phyloP scores from a whole-genome alignment of 2,888 invertebrate species.

The Agrotis clavis region DNA sequence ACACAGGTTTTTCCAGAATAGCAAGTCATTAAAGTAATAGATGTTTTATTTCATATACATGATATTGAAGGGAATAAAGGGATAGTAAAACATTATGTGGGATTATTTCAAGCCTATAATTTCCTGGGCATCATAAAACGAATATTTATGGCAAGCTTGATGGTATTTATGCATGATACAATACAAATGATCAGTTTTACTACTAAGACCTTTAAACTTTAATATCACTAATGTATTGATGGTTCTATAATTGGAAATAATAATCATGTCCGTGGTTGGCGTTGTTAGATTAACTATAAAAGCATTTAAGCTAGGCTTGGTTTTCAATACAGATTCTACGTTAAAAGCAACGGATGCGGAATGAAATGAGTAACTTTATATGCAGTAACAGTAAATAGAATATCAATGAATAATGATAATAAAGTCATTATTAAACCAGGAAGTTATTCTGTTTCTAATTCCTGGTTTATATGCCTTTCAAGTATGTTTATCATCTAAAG shows the following conservation, averaged over 20 bases:
- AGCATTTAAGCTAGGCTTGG: background rate
- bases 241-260: constrained; percentile 10
- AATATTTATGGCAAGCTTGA: constrained; percentile 14
- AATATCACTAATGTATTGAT: constrained; percentile 18
- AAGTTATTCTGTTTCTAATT: constrained; percentile 26
- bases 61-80: constrained; percentile 15
- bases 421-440: constrained; percentile 22
- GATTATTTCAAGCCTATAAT: constrained; percentile 29
- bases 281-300: background rate
- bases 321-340: background rate
- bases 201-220: constrained; percentile 16
- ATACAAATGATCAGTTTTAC: constrained; percentile 18
- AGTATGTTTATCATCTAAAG: background rate
- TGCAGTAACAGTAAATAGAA: constrained; percentile 11
- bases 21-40: constrained; percentile 15
- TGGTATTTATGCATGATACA: constrained; percentile 24
- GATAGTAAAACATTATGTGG: constrained; percentile 27
- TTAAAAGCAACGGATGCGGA: constrained; percentile 8
- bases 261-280: background rate
- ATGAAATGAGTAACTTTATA: background rate
- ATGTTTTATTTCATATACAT: constrained; percentile 17
- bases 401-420: constrained; percentile 22
- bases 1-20: constrained; percentile 27
- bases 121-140: constrained; percentile 32
- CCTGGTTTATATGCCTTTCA: constrained; percentile 8